Conservation (phyloP, 2,888 invertebrate species). For the Dryomyza anilis region DNA sequence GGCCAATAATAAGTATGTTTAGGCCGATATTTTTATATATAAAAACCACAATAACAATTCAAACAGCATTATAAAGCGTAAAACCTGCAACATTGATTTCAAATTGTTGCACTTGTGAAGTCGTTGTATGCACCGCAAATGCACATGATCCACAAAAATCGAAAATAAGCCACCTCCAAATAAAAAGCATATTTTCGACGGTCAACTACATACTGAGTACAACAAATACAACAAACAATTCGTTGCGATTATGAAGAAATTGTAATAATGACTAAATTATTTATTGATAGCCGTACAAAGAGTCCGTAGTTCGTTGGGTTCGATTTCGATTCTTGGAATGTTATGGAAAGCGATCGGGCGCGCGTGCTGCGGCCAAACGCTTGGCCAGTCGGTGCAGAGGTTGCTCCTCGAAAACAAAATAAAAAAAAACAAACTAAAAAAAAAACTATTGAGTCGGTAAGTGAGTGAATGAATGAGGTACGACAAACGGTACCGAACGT, state of each 20-base stretch:
- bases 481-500: constrained; percentile 45
- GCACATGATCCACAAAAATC: neutral
- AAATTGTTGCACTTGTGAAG: too few species aligned
- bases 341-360: neutral
- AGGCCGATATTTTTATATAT: too few species aligned
- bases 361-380: neutral
- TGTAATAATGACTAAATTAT: constrained; percentile 55
- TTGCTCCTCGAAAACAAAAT: neutral
- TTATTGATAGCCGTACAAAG: constrained; percentile 47
- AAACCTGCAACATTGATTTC: too few species aligned
- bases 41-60: too few species aligned
- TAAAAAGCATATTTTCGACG: neutral
- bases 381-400: constrained; percentile 9
- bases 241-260: constrained; percentile 53
- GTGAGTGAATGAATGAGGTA: constrained; percentile 33
- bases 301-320: too few species aligned
- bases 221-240: neutral
- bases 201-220: neutral
- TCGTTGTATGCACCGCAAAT: too few species aligned
- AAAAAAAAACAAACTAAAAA: too few species aligned
- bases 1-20: too few species aligned
- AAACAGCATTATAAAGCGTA: too few species aligned
- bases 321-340: constrained; percentile 10
- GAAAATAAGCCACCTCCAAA: neutral
- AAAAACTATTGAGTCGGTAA: neutral